Percentiles rank a stretch among this genome's conserved stretches.
Evolutionary conservation across 2,888 invertebrate genomes (phyloP).

Genomic region (Pyrgus malvae): DNA sequence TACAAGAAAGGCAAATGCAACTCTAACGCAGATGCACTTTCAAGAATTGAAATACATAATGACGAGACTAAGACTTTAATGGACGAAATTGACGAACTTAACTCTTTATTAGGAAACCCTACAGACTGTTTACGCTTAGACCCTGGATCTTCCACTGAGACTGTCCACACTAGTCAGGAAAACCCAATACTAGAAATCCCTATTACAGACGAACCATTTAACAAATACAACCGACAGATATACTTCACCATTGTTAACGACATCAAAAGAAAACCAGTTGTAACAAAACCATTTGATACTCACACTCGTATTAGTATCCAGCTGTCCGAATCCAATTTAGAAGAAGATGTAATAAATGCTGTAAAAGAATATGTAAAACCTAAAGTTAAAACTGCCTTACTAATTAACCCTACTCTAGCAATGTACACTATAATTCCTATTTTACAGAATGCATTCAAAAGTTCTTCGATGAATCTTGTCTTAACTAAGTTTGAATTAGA

Average conservation of each 20-base stretch:
- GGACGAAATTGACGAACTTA: background rate
- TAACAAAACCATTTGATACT: conserved; percentile 31
- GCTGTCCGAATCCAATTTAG: conserved; percentile 29
- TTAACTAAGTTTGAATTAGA: conserved; percentile 19
- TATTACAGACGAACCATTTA: conserved; percentile 5
- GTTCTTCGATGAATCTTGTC: conserved; percentile 19
- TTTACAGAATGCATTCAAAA: conserved; percentile 21
- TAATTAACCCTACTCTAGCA: conserved; percentile 13
- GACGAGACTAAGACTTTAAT: background rate
- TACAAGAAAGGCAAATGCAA: conserved; percentile 1
- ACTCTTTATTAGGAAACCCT: conserved; percentile 3
- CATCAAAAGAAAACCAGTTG: conserved; percentile 20
- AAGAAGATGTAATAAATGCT: conserved; percentile 17
- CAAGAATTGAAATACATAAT: conserved; percentile 2
- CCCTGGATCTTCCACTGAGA: background rate
- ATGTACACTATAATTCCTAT: conserved; percentile 19
- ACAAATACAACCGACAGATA: conserved; percentile 6
- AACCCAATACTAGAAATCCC: conserved; percentile 12
- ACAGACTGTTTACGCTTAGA: background rate
- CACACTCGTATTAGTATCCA: conserved; percentile 28
- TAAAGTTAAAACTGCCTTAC: conserved; percentile 16
- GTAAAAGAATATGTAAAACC: conserved; percentile 20
- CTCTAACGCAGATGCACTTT: conserved; percentile 2
- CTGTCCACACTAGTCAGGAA: background rate
- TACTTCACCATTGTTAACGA: conserved; percentile 25